Conservation (phyloP, 2,888 invertebrate species). For the Andricus curvator region DNA sequence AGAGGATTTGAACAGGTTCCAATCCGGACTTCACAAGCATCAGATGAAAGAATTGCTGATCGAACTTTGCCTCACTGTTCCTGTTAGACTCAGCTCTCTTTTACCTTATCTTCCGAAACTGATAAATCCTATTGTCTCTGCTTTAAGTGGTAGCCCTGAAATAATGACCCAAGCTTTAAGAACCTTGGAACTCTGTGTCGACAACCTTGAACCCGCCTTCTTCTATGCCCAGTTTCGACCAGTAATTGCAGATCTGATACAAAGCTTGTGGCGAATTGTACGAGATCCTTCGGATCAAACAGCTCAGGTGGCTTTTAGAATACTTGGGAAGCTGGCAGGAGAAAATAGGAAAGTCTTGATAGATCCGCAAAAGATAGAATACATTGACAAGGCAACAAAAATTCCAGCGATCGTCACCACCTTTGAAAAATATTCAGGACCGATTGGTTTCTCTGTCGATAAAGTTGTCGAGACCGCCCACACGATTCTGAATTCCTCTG, state of each 20-base stretch:
- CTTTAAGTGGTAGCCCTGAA: conserved; percentile 96
- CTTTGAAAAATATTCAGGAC: conserved; percentile 81
- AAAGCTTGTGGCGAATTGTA: conserved; percentile 96
- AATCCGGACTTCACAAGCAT: conserved; percentile 97
- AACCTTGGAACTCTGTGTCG: conserved; percentile 98
- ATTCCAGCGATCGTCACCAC: conserved; percentile 90
- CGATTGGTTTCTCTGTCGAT: conserved; percentile 92
- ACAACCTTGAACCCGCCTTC: conserved; percentile 99
- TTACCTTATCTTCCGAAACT: conserved; percentile 98
- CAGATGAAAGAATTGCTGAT: conserved; percentile 99
- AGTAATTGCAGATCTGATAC: conserved; percentile 97
- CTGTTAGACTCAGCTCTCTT: conserved; percentile 96
- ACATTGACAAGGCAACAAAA: conserved; percentile 89
- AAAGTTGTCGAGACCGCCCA: conserved; percentile 94
- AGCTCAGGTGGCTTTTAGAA: conserved; percentile 94
- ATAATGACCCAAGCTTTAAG: conserved; percentile 96
- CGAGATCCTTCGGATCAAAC: conserved; percentile 92
- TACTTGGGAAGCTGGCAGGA: conserved; percentile 99
- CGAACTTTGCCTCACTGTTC: conserved; percentile 98
- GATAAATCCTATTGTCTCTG: conserved; percentile 99
- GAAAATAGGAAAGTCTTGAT: conserved; percentile 99
- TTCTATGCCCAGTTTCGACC: conserved; percentile 99
- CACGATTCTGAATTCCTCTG: conserved; percentile 90
- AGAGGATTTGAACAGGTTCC: conserved; percentile 95
- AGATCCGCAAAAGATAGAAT: conserved; percentile 96